Base-by-base conservation (phyloP, 2,113 vertebrate species). In the Microtus montanus region DNA sequence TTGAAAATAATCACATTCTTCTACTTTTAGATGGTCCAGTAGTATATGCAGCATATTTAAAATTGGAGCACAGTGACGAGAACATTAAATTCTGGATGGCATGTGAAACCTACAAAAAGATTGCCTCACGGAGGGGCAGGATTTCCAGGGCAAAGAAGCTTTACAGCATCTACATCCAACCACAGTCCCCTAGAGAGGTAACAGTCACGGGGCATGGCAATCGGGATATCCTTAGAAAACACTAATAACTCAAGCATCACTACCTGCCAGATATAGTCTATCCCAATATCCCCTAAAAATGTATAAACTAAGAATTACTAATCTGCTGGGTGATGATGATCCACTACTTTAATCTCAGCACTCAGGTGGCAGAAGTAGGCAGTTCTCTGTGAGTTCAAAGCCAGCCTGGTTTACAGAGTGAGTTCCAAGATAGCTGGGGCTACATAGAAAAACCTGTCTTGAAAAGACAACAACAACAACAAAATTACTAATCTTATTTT, bases 31-130 rank as follows among this genome's bases (percentile, higher is more conserved):
- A 97, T 97, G 97, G 97, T 3, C 93, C 96, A 10, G 5, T 85
- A 33, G 93, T 98, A 91, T 98, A 98, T 41, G 90, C 97, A n/a
- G 95, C 84, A 49, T 98, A 98, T 94, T 96, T 98, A 90, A 98
- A 98, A 95, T 97, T 94, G 82, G 98, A 98, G 54, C 95, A 98
- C 94, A 98, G 98, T 13, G 95, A 98, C 1, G 98, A 98, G 95
- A 98, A 98, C 12, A 97, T 96, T 41, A 97, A 98, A 74, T 98
- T 98, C 92, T 98, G 98, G 97, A 91, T 97, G 96, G 98, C 97
- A n/a, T 98, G 97, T 0, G 93, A 98, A 96, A 97, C 85, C 58
- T 98, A 97, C 61, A 98, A 98, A 96, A 99, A 97, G 97, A 97
- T 90, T 61, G 96, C 83, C 4, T 98, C 95, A 1, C 94, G 83